These are phyloP conservation scores for Folsomia candida DNA, from an alignment of 2,888 invertebrate species.

Conservation along the genomic window DNA sequence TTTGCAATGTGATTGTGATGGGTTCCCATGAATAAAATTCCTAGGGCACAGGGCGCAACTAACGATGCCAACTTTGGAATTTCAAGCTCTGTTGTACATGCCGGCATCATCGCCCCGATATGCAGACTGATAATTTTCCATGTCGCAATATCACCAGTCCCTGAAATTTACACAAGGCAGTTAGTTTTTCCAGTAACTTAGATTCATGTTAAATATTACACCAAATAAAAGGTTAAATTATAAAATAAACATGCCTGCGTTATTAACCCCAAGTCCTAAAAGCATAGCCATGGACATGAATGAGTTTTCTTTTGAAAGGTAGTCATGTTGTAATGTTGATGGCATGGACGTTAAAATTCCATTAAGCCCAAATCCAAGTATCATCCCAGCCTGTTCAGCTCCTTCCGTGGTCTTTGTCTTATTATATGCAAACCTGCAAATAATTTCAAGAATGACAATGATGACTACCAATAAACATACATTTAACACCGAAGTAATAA, in stretches of 20 bases:
- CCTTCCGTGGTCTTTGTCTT: constrained; percentile 47
- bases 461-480: neutral
- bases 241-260: no score
- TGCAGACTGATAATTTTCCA: constrained; percentile 50
- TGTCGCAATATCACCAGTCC: constrained; percentile 48
- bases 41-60: constrained; percentile 47
- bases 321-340: constrained; percentile 49
- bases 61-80: constrained; percentile 48
- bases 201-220: no score
- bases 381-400: constrained; percentile 49
- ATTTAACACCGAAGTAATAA: neutral
- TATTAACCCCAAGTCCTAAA: constrained; percentile 46
- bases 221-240: no score
- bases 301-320: constrained; percentile 49
- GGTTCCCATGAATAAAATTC: constrained; percentile 47
- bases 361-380: constrained; percentile 49
- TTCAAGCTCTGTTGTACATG: constrained; percentile 49
- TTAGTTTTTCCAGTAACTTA: no score
- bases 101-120: constrained; percentile 50
- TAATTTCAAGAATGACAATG: no score
- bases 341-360: constrained; percentile 48
- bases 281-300: constrained; percentile 50
- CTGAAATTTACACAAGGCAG: no score
- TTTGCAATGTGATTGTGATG: constrained; percentile 49
- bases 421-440: constrained; percentile 47